Percentiles rank a stretch among this genome's conserved stretches.
These are phyloP conservation scores for Pituophis catenifer DNA, from an alignment of 2,113 vertebrate species.

Conservation along the genomic window DNA sequence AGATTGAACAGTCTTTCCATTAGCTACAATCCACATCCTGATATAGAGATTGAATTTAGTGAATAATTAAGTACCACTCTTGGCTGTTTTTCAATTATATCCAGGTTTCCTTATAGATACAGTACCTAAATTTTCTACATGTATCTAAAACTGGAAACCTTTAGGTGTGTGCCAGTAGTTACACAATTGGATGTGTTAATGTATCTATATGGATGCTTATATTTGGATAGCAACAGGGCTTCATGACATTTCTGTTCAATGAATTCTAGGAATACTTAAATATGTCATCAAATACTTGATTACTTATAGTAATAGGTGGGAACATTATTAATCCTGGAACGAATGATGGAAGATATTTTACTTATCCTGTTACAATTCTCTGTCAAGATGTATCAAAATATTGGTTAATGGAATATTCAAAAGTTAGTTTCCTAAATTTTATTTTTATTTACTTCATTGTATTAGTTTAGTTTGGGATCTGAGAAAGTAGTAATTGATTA, in stretches of 20 bases:
- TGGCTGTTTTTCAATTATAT: conserved; percentile 1
- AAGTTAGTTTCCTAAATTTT: not conserved
- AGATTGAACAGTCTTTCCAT: not conserved
- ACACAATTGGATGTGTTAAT: not conserved
- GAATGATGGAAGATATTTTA: not conserved
- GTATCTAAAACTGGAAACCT: not conserved
- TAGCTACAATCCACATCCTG: not conserved
- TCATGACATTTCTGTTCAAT: not conserved
- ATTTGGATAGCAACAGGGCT: not conserved
- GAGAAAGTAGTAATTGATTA: not conserved
- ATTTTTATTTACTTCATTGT: not conserved
- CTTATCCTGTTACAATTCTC: not conserved
- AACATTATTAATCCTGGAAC: not conserved
- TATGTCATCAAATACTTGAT: not conserved
- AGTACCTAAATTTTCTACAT: not conserved
- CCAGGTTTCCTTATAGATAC: not conserved
- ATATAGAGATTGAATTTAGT: not conserved
- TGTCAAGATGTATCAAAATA: not conserved
- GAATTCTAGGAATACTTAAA: not conserved
- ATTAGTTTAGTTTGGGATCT: not conserved
- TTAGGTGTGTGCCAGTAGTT: not conserved
- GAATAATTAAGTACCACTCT: not conserved
- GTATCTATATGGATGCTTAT: not conserved
- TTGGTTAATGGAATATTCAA: not conserved
- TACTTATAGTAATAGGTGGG: not conserved